A percentile compares a stretch with the other conserved stretches of the same genome.
phyloP scores from a whole-genome alignment of 2,888 invertebrate genomes.

The Campopleginae sp. region DNA sequence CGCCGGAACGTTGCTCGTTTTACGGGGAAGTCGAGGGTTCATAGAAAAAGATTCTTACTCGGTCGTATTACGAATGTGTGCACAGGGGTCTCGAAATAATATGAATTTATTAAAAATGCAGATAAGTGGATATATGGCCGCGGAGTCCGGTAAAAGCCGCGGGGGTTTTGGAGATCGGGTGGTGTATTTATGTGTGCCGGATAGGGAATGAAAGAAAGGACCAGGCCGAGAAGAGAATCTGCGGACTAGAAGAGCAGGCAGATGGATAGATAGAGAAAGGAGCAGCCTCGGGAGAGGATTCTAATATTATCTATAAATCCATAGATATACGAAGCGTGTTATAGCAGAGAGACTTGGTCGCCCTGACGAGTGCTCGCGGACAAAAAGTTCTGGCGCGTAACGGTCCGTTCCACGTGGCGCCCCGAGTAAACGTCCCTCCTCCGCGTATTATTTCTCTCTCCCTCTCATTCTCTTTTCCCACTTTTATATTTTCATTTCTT shows the following conservation, averaged over 20 bases:
- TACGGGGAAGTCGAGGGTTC: background rate
- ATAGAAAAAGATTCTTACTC: background rate
- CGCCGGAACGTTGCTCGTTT: background rate
- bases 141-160: conserved; percentile 1
- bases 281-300: conserved; percentile 36
- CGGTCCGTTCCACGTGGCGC: conserved; percentile 83
- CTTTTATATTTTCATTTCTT: conserved; percentile 40
- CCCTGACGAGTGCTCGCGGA: conserved; percentile 60
- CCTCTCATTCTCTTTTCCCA: conserved; percentile 60
- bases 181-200: background rate
- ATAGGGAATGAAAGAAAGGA: conserved; percentile 15
- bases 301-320: conserved; percentile 23
- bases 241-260: conserved; percentile 1
- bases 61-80: conserved; percentile 34
- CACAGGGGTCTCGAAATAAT: conserved; percentile 33
- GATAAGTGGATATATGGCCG: conserved; percentile 40
- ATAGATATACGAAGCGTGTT: conserved; percentile 12
- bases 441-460: conserved; percentile 70
- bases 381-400: conserved; percentile 75
- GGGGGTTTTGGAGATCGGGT: background rate
- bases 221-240: conserved; percentile 6
- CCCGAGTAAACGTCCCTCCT: conserved; percentile 80
- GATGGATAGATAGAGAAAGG: conserved; percentile 57
- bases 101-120: conserved; percentile 50
- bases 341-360: conserved; percentile 57